Evolutionary conservation across 2,888 invertebrate species (phyloP), one percentile per base, ranked within the genome.

Genomic region (Phorcus lineatus): DNA sequence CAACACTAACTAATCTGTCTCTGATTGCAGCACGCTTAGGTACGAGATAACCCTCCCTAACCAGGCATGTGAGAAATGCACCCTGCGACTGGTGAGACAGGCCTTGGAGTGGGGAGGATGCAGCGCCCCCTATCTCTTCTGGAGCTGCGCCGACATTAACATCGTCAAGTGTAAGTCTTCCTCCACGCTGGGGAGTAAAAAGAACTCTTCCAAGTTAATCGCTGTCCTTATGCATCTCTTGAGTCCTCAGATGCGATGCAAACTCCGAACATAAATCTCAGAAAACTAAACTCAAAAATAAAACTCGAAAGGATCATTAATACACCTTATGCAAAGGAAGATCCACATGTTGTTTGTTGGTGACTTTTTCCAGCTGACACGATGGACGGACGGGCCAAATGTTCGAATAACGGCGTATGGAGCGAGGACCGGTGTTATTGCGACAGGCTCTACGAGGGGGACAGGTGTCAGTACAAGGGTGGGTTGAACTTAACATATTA

Each of bases 81-180:
- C 97, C 0, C 94, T 99, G 55, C 95, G 98, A 82, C 94, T 99
- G 86, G 95, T 97, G 78, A 94, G 98, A 0, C 97, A 98, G 93
- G 98, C 98, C 0, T 95, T 95, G 31, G 98, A 99, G 94, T 98
- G 98, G 97, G 95, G 96, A 0, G 94, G 95, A 79, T 74, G 80
- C 4, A 47, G 40, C 16, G 76, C 81, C 19, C 78, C 74, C 2
- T 98, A 98, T 93, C 94, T 96, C 84, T 98, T 99, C 94, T 98
- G 97, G 97, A 97, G 97, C 0, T 99, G 99, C 92, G 96, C 98
- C 2, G 98, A 99, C 93, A 96, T 99, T 79, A 97, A 98, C 90
- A 96, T 98, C 82, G 36, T 82, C 11, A 77, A 67, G 76, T 53
- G 81, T 83, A 52, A 22, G 55, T 54, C 24, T 24, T 16, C 47